Percentiles rank a stretch among this genome's conserved stretches.
These are phyloP conservation scores for Wiebesia pumilae DNA, from an alignment of 1,140 invertebrate genomes.

Conservation along the genomic window DNA sequence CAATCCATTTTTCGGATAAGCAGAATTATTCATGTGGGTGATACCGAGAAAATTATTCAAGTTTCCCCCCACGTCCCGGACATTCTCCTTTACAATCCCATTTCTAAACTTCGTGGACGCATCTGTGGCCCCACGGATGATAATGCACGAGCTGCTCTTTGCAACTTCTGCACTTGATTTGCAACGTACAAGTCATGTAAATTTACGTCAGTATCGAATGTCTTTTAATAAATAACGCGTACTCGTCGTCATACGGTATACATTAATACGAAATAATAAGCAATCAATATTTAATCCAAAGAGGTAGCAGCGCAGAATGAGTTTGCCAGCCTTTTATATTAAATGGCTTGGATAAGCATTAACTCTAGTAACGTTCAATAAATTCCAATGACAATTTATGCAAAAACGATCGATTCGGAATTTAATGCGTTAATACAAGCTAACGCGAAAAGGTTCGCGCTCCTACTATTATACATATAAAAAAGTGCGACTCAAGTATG, in stretches of 20 bases:
- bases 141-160: no score
- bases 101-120: background rate
- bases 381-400: slow-evolving; percentile 3
- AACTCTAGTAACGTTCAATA: background rate
- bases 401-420: background rate
- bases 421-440: background rate
- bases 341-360: background rate
- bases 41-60: background rate
- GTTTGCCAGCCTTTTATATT: background rate
- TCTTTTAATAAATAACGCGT: no score
- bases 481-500: background rate
- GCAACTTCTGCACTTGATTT: no score
- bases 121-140: no score
- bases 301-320: background rate
- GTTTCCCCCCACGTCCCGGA: background rate
- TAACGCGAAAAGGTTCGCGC: background rate
- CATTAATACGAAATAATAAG: background rate
- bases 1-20: background rate
- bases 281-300: background rate
- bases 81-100: background rate
- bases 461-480: background rate
- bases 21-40: slow-evolving; percentile 2
- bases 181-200: no score
- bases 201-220: no score
- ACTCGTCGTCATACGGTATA: no score